phyloP scores from a whole-genome alignment of 2,888 invertebrate species.

The Drosophila pegasa region DNA sequence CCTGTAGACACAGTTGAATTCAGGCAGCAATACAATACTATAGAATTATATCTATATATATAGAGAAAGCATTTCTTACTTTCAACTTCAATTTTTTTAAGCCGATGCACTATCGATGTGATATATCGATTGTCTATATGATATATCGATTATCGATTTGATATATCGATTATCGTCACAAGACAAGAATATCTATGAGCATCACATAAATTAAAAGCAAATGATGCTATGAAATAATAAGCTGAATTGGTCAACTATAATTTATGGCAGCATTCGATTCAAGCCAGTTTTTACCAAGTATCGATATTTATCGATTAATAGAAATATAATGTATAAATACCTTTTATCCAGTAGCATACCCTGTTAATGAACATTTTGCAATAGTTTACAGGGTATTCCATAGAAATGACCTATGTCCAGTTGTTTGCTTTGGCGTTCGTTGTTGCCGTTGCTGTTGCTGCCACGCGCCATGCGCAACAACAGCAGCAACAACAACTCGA shows the following conservation, averaged over 20 bases:
- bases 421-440: neutral
- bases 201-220: too few relatives aligned
- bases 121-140: too few relatives aligned
- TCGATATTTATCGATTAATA: constrained; percentile 17
- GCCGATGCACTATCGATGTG: too few relatives aligned
- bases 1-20: neutral
- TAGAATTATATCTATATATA: too few relatives aligned
- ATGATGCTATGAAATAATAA: too few relatives aligned
- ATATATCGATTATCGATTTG: neutral
- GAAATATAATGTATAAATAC: neutral
- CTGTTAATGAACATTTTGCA: neutral
- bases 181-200: too few relatives aligned
- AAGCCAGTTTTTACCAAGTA: neutral
- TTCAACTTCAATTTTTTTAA: too few relatives aligned
- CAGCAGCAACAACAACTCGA: constrained; percentile 38
- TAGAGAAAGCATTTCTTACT: too few relatives aligned
- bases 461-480: constrained; percentile 61
- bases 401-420: constrained; percentile 51
- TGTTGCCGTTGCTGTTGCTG: constrained; percentile 31
- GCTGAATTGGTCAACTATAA: too few relatives aligned
- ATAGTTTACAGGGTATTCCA: constrained; percentile 12
- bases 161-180: neutral
- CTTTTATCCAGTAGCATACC: neutral
- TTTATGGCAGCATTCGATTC: too few relatives aligned
- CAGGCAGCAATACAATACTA: too few relatives aligned